Conservation (phyloP, 2,797 vertebrate genomes). For the Chloroceryle amazona region DNA sequence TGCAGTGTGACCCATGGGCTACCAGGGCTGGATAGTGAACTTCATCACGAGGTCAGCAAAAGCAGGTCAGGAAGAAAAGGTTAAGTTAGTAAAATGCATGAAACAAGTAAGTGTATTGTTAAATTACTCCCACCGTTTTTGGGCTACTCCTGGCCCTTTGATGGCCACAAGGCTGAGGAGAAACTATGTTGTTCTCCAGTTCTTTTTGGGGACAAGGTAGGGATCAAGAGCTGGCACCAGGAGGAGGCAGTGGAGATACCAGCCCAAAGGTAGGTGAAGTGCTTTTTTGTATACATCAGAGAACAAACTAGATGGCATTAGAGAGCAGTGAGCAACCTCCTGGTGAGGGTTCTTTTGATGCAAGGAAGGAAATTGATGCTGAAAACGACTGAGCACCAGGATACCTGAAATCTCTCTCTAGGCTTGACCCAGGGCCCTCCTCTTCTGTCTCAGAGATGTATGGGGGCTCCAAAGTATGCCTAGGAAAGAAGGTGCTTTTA, state of each 20-base stretch:
- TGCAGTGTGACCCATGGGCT: background rate
- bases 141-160: background rate
- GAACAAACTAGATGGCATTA: background rate
- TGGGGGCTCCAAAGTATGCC: background rate
- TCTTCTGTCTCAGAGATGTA: background rate
- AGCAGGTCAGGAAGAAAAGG: background rate
- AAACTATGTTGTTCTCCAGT: background rate
- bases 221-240: background rate
- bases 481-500: background rate
- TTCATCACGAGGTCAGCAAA: background rate
- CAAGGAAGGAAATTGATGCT: background rate
- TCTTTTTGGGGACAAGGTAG: background rate
- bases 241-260: background rate
- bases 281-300: background rate
- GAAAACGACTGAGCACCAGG: background rate
- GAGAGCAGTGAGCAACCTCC: background rate
- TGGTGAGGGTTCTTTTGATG: background rate
- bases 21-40: background rate
- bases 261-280: background rate
- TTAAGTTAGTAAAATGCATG: background rate
- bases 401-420: background rate
- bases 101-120: background rate
- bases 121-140: background rate
- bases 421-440: background rate
- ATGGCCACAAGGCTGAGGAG: background rate